phyloP scores from a whole-genome alignment of 2,113 vertebrate species.

The Castor canadensis region DNA sequence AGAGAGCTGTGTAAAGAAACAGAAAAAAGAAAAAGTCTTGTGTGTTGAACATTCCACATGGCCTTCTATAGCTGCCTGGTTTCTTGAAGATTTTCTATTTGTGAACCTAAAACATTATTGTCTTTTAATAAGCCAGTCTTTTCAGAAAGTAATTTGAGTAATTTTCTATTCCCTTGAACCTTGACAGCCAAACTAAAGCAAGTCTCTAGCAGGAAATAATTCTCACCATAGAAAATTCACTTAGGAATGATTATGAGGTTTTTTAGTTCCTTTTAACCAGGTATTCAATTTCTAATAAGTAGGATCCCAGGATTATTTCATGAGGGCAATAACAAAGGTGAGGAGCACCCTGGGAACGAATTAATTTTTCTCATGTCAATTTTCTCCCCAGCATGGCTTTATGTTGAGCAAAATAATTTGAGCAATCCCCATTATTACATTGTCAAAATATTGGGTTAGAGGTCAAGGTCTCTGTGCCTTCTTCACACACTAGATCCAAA shows the following conservation, averaged over 20 bases:
- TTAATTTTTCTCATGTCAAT: not conserved
- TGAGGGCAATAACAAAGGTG: not conserved
- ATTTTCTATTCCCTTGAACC: constrained; percentile 18
- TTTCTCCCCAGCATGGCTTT: not conserved
- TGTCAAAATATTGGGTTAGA: not conserved
- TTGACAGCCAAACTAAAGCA: not conserved
- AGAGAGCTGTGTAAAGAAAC: not conserved
- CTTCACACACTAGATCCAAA: not conserved
- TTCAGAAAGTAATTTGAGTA: constrained; percentile 11
- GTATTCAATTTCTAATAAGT: constrained; percentile 50
- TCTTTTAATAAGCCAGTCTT: constrained; percentile 42
- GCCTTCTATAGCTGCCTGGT: not conserved
- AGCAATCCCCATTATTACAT: not conserved
- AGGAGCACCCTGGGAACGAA: not conserved
- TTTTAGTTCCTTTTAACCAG: constrained; percentile 16
- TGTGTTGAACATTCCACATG: not conserved
- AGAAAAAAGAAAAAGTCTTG: fast-evolving
- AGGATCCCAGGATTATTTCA: not conserved
- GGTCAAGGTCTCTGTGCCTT: not conserved
- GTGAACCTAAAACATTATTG: not conserved
- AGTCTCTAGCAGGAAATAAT: constrained; percentile 56
- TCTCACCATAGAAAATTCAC: constrained; percentile 25
- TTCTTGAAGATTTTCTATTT: not conserved
- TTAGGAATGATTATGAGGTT: not conserved
- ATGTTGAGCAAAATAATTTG: not conserved